Conservation (phyloP, 2,113 vertebrate species). For the Leptodactylus fuscus region DNA sequence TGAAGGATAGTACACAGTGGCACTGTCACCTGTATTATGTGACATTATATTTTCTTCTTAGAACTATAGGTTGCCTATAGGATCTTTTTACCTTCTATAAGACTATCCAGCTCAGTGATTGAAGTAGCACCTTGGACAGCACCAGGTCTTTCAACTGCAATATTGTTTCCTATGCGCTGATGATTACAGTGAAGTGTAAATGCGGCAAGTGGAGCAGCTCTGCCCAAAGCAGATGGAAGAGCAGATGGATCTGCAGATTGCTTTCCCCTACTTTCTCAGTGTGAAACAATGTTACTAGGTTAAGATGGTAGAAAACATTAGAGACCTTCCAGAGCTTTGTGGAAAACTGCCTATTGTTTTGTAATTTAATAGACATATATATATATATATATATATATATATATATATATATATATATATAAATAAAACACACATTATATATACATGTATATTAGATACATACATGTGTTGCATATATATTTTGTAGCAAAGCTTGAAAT, state of each 20-base stretch:
- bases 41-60: not conserved
- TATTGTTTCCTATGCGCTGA: conserved; percentile 68
- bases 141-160: conserved; percentile 69
- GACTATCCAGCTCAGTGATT: conserved; percentile 32
- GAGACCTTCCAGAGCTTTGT: conserved; percentile 38
- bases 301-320: conserved; percentile 62
- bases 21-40: not conserved
- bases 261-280: conserved; percentile 72
- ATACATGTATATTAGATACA: no score
- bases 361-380: not conserved
- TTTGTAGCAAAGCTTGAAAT: no score
- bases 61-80: not conserved
- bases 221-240: conserved; percentile 84
- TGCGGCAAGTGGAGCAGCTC: conserved; percentile 9
- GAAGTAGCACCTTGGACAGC: conserved; percentile 73
- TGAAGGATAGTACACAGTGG: no score
- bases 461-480: no score
- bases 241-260: conserved; percentile 87
- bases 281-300: conserved; percentile 69
- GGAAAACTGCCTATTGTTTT: conserved; percentile 36
- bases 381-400: not conserved
- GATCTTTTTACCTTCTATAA: not conserved
- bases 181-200: conserved; percentile 39
- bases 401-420: no score
- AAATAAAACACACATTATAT: no score